Evolutionary conservation across 2,888 invertebrate genomes (phyloP).

Genomic region (Chymomyza amoena): DNA sequence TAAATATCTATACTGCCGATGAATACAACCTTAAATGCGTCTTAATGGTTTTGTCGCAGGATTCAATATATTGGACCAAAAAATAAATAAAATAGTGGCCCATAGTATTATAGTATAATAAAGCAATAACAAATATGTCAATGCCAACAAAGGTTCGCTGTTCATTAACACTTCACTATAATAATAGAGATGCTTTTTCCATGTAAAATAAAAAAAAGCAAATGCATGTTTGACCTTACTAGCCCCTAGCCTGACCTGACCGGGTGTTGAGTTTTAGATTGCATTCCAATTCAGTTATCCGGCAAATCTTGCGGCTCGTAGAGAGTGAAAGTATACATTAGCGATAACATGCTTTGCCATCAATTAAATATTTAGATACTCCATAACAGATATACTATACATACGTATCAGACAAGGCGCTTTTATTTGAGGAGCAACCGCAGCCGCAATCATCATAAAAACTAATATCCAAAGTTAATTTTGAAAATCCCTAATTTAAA

Average conservation of each 20-base stretch:
- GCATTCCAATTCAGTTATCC: background rate
- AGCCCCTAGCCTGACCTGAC: background rate
- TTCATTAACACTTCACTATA: constrained; percentile 33
- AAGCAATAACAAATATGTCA: constrained; percentile 48
- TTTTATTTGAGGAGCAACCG: background rate
- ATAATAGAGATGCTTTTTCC: constrained; percentile 27
- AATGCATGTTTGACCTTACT: background rate
- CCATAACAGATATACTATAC: background rate
- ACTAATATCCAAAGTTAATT: background rate
- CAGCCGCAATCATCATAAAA: background rate
- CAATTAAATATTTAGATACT: constrained; percentile 19
- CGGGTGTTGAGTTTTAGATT: background rate
- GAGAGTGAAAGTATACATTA: constrained; percentile 53
- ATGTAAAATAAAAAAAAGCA: background rate
- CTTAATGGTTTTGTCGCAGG: background rate
- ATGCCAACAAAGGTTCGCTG: constrained; percentile 10
- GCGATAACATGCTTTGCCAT: constrained; percentile 19
- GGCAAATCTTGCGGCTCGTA: constrained; percentile 19
- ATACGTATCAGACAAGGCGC: background rate
- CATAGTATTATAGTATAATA: constrained; percentile 25
- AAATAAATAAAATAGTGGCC: background rate
- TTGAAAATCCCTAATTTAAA: background rate
- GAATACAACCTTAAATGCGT: background rate
- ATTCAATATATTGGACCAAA: background rate
- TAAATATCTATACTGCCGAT: background rate